phyloP scores from a whole-genome alignment of 1,140 invertebrate species.

The Drosophila chauvacae region DNA sequence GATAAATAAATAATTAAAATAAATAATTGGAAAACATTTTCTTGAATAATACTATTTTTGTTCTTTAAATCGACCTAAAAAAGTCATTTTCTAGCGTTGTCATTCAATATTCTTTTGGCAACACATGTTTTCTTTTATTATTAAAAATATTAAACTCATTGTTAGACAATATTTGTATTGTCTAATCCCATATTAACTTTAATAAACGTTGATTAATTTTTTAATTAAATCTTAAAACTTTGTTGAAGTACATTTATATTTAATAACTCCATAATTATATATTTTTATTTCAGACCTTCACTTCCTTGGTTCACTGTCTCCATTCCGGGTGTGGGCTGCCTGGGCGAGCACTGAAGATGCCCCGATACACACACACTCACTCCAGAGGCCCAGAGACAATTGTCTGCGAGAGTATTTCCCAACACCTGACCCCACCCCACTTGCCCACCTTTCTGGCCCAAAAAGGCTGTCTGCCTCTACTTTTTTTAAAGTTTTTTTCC shows the following conservation, averaged over 20 bases:
- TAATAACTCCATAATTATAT: too few species aligned
- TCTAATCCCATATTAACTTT: too few species aligned
- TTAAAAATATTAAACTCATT: too few species aligned
- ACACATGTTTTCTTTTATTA: not conserved
- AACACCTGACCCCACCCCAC: conserved; percentile 33
- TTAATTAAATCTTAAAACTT: not conserved
- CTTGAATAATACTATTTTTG: too few species aligned
- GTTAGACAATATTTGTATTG: too few species aligned
- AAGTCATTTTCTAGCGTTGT: too few species aligned
- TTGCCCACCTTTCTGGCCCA: conserved; percentile 12
- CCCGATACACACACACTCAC: conserved; percentile 19
- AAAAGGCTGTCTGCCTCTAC: not conserved
- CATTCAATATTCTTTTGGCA: too few species aligned
- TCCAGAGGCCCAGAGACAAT: conserved; percentile 40
- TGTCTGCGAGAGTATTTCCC: conserved; percentile 26
- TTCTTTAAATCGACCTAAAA: too few species aligned
- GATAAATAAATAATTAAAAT: too few species aligned
- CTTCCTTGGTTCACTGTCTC: conserved; percentile 1
- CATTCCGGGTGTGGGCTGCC: conserved; percentile 27
- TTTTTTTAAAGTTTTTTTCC: not conserved
- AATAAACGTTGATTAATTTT: too few species aligned
- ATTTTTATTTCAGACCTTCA: too few species aligned
- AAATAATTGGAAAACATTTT: too few species aligned
- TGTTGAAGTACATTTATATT: not conserved
- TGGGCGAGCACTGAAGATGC: conserved; percentile 17